Evolutionary conservation across 1,140 invertebrate genomes (phyloP).

Genomic region (Drosophila equinoxialis): DNA sequence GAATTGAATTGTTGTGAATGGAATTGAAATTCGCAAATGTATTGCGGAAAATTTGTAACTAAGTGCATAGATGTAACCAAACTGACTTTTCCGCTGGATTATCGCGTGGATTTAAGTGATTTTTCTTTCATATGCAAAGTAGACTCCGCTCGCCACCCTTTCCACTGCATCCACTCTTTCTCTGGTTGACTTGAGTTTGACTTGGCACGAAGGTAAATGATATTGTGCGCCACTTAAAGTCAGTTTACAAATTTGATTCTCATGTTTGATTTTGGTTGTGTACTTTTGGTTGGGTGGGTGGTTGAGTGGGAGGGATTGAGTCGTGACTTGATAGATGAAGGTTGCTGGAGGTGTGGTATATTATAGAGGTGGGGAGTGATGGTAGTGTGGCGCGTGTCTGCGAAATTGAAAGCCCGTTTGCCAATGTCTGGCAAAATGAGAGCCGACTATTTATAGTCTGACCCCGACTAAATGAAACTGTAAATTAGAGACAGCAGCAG

Average conservation of each 20-base stretch:
- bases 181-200: slow-evolving; percentile 4
- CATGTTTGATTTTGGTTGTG: slow-evolving; percentile 69
- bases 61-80: slow-evolving; percentile 28
- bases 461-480: slow-evolving; percentile 78
- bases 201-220: slow-evolving; percentile 48
- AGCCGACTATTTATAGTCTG: slow-evolving; percentile 80
- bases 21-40: slow-evolving; percentile 54
- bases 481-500: slow-evolving; percentile 67
- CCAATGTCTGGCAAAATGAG: slow-evolving; percentile 70
- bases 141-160: slow-evolving; percentile 14
- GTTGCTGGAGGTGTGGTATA: neutral
- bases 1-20: slow-evolving; percentile 40
- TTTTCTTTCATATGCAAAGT: slow-evolving; percentile 75
- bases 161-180: neutral
- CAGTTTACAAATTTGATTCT: slow-evolving; percentile 82
- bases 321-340: neutral
- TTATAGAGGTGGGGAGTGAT: neutral
- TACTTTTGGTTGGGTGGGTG: neutral
- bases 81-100: slow-evolving; percentile 41
- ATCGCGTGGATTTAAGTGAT: slow-evolving; percentile 52
- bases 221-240: slow-evolving; percentile 66
- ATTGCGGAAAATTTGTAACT: slow-evolving; percentile 31
- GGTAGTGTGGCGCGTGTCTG: slow-evolving; percentile 54
- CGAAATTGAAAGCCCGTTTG: slow-evolving; percentile 77
- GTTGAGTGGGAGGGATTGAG: neutral